A percentile compares a stretch with the other conserved stretches of the same genome.
Evolutionary conservation across 2,888 invertebrate genomes (phyloP).

Genomic region (Drosophila mulleri): DNA sequence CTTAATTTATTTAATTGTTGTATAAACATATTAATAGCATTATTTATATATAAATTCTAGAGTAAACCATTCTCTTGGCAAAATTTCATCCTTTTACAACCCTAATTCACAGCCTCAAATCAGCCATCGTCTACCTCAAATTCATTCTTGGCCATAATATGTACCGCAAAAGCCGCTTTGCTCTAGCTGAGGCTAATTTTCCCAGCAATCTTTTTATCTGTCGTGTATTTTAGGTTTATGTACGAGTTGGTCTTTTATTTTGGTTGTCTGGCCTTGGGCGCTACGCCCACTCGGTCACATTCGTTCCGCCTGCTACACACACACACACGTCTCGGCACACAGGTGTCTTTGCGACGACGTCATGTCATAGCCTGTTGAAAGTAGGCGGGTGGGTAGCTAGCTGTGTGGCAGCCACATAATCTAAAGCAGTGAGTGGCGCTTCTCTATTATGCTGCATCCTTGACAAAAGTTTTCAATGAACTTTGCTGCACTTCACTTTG

Average conservation of each 20-base stretch:
- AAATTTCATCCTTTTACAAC: background rate
- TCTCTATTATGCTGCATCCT: slow-evolving; percentile 28
- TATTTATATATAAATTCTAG: background rate
- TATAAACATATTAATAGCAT: no score
- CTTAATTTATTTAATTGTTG: no score
- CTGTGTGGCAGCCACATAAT: slow-evolving; percentile 33
- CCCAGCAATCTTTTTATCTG: slow-evolving; percentile 27
- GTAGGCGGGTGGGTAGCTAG: slow-evolving; percentile 16
- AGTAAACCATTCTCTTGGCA: background rate
- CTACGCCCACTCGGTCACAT: background rate
- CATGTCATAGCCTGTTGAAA: slow-evolving; percentile 47
- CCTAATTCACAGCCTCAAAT: background rate
- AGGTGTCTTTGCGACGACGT: slow-evolving; percentile 52
- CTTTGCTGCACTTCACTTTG: slow-evolving; percentile 50
- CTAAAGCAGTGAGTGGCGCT: slow-evolving; percentile 26
- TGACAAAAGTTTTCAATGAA: slow-evolving; percentile 56
- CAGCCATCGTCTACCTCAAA: background rate
- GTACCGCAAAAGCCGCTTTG: slow-evolving; percentile 3
- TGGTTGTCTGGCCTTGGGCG: slow-evolving; percentile 46
- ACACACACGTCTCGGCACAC: slow-evolving; percentile 30
- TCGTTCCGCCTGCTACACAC: no score
- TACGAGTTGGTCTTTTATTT: slow-evolving; percentile 26
- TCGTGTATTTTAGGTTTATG: slow-evolving; percentile 29
- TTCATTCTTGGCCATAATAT: background rate
- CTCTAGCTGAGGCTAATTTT: slow-evolving; percentile 6